Evolutionary conservation across 2,888 invertebrate species (phyloP).

Genomic region (Chloroclystis v-ata): DNA sequence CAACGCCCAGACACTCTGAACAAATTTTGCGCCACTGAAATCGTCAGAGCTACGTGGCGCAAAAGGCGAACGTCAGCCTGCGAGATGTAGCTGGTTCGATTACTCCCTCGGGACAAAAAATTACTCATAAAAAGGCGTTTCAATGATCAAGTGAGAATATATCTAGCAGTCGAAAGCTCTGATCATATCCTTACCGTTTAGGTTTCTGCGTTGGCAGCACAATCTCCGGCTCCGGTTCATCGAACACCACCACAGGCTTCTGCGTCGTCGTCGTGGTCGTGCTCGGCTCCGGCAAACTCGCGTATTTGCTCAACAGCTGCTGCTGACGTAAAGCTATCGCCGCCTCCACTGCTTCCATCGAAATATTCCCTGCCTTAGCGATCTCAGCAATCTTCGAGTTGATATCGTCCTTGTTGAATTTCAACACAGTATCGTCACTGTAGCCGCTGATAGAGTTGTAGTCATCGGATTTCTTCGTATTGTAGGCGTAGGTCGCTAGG

Average conservation of each 20-base stretch:
- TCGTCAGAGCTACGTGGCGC: no score
- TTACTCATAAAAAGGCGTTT: no score
- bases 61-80: no score
- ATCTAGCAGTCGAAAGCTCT: no score
- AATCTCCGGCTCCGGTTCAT: constrained; percentile 64
- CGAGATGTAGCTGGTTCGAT: no score
- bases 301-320: constrained; percentile 80
- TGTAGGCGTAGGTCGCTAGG: constrained; percentile 58
- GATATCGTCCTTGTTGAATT: constrained; percentile 67
- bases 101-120: no score
- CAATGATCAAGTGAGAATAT: no score
- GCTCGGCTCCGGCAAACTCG: constrained; percentile 65
- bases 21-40: no score
- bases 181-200: constrained; percentile 48
- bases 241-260: constrained; percentile 47
- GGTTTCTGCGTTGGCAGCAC: constrained; percentile 56
- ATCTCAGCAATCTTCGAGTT: constrained; percentile 71
- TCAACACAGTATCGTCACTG: constrained; percentile 62
- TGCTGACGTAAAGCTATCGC: constrained; percentile 85
- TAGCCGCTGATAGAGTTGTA: constrained; percentile 71
- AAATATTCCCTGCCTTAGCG: constrained; percentile 86
- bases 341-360: constrained; percentile 86
- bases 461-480: constrained; percentile 70
- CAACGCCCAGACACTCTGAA: no score
- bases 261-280: constrained; percentile 65